Evolutionary conservation across 2,888 invertebrate genomes (phyloP).

Genomic region (Scaptomyza caliginosa): DNA sequence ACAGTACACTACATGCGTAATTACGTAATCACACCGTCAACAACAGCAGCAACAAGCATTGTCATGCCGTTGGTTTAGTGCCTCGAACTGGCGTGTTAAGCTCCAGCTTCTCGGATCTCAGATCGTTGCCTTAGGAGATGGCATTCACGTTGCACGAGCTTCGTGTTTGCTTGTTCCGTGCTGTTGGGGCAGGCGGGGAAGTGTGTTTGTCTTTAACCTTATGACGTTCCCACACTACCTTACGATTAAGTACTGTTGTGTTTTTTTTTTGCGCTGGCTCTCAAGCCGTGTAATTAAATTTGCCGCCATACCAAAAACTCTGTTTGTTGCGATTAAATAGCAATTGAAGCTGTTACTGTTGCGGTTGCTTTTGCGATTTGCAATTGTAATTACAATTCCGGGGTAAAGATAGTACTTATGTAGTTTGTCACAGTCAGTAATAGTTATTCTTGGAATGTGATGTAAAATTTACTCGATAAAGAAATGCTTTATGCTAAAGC

Average conservation of each 20-base stretch:
- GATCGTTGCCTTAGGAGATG: not conserved
- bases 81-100: constrained; percentile 45
- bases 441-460: no score
- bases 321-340: constrained; percentile 16
- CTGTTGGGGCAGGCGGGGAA: not conserved
- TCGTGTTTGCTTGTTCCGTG: not conserved
- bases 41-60: constrained; percentile 22
- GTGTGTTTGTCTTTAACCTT: constrained; percentile 1
- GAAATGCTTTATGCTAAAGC: no score
- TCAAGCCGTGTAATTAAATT: constrained; percentile 47
- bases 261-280: constrained; percentile 9
- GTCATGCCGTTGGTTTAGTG: constrained; percentile 32
- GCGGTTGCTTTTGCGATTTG: constrained; percentile 27
- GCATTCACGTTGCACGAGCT: not conserved
- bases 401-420: no score
- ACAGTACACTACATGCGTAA: constrained; percentile 41
- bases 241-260: not conserved
- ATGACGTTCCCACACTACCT: not conserved
- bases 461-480: no score
- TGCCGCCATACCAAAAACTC: constrained; percentile 18
- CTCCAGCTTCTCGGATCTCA: constrained; percentile 33
- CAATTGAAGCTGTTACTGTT: constrained; percentile 10
- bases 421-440: no score
- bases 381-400: constrained; percentile 22
- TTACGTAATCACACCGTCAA: constrained; percentile 52